Conservation (phyloP, 2,113 vertebrate genomes). For the Prochilodus magdalenae region DNA sequence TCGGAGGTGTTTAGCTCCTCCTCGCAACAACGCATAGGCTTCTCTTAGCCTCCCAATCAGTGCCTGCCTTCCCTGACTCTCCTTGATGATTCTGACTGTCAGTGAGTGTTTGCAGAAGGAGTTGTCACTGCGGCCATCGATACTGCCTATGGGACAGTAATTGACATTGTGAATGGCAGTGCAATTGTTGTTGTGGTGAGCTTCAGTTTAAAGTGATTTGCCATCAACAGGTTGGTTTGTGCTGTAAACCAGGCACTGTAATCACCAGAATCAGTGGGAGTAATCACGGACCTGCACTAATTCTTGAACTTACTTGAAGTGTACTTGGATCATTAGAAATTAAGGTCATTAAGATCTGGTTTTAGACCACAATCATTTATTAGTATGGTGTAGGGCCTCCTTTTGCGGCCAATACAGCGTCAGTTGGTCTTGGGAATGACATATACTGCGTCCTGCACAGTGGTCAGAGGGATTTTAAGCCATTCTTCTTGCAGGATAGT, state of each 20-base stretch:
- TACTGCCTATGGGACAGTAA: not conserved
- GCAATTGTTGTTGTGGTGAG: not conserved
- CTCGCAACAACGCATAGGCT: not conserved
- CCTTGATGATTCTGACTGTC: not conserved
- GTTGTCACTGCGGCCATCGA: not conserved
- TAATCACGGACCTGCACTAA: not conserved
- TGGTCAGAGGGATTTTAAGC: too few relatives aligned
- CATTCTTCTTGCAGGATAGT: too few relatives aligned
- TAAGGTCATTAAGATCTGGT: too few relatives aligned
- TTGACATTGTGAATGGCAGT: not conserved
- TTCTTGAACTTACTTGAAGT: not conserved
- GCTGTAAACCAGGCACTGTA: not conserved
- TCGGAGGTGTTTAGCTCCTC: slow-evolving; percentile 4
- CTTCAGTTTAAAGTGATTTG: not conserved
- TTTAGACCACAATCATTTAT: too few relatives aligned
- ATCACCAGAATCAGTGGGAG: not conserved
- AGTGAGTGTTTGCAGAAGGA: not conserved
- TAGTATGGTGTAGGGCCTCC: too few relatives aligned
- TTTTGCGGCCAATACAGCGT: too few relatives aligned
- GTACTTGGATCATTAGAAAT: not conserved
- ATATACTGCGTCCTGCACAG: too few relatives aligned
- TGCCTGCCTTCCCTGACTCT: not conserved
- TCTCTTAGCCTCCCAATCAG: not conserved
- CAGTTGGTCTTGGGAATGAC: too few relatives aligned
- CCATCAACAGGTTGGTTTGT: too few relatives aligned